phyloP scores from a whole-genome alignment of 2,113 vertebrate species.

The Rhodinocichla rosea region DNA sequence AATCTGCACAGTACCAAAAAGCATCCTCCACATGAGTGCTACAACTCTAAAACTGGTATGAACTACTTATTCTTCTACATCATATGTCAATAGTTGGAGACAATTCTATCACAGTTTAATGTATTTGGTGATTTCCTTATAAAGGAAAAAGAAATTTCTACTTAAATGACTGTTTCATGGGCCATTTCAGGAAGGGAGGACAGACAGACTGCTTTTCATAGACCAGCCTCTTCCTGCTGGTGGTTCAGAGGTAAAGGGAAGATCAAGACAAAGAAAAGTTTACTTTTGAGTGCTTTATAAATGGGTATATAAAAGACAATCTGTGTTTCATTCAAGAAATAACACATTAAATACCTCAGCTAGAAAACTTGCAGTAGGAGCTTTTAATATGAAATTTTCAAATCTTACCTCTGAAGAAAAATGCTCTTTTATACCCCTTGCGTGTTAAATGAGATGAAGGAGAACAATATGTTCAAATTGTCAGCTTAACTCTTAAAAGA shows the following conservation, averaged over 20 bases:
- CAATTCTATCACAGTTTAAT: not conserved
- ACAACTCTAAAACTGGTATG: not conserved
- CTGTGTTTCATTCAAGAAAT: not conserved
- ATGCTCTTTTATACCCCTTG: not conserved
- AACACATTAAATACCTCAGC: not conserved
- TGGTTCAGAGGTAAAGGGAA: not conserved
- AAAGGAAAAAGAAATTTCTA: not conserved
- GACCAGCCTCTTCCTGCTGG: not conserved
- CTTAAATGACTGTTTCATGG: not conserved
- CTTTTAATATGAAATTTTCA: not conserved
- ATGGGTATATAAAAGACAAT: not conserved
- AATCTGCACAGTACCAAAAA: not conserved
- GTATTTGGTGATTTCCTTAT: not conserved
- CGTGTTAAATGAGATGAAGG: not conserved
- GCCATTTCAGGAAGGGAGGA: not conserved
- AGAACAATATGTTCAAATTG: not conserved
- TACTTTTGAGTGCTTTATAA: not conserved
- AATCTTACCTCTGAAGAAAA: not conserved
- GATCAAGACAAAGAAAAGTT: not conserved
- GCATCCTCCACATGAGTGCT: not conserved
- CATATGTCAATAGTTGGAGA: not conserved
- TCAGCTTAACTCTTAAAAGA: not conserved
- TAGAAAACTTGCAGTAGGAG: not conserved
- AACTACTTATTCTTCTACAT: not conserved
- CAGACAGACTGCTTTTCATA: not conserved